Evolutionary conservation across 2,888 invertebrate genomes (phyloP).

Genomic region (Raillietiella orientalis): DNA sequence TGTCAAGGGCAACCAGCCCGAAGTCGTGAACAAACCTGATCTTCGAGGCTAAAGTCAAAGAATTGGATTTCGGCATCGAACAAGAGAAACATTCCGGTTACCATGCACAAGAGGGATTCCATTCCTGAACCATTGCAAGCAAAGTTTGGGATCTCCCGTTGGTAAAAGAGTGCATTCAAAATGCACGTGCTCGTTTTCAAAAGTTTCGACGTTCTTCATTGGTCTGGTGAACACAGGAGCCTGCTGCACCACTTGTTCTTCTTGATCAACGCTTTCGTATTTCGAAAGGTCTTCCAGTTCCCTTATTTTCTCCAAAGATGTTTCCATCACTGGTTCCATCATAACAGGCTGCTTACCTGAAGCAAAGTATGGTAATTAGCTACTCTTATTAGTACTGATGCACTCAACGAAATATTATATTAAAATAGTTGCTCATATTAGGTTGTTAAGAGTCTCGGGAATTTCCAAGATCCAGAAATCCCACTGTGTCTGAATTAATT

Average conservation of each 20-base stretch:
- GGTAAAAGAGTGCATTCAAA: slow-evolving; percentile 80
- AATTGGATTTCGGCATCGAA: neutral
- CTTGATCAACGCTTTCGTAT: slow-evolving; percentile 32
- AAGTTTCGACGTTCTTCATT: slow-evolving; percentile 46
- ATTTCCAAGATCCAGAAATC: no score
- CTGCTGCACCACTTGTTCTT: slow-evolving; percentile 47
- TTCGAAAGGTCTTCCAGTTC: slow-evolving; percentile 47
- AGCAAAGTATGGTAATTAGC: slow-evolving; percentile 6
- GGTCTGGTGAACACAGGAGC: slow-evolving; percentile 78
- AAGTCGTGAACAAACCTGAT: slow-evolving; percentile 72
- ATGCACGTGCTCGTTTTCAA: slow-evolving; percentile 71
- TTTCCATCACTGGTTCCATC: slow-evolving; percentile 57
- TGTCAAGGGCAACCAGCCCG: slow-evolving; percentile 77
- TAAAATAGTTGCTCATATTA: no score
- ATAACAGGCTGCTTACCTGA: slow-evolving; percentile 42
- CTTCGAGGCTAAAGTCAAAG: slow-evolving; percentile 12
- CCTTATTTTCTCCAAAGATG: slow-evolving; percentile 40
- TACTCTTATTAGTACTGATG: no score
- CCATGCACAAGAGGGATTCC: slow-evolving; percentile 66
- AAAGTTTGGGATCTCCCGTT: slow-evolving; percentile 67
- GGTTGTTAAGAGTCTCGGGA: no score
- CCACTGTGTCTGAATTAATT: no score
- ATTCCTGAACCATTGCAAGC: slow-evolving; percentile 72
- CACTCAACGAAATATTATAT: no score
- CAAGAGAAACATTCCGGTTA: slow-evolving; percentile 12